Percentiles rank a stretch among this genome's conserved stretches.
Evolutionary conservation across 2,797 vertebrate species (phyloP).

Genomic region (Cyclopterus lumpus): DNA sequence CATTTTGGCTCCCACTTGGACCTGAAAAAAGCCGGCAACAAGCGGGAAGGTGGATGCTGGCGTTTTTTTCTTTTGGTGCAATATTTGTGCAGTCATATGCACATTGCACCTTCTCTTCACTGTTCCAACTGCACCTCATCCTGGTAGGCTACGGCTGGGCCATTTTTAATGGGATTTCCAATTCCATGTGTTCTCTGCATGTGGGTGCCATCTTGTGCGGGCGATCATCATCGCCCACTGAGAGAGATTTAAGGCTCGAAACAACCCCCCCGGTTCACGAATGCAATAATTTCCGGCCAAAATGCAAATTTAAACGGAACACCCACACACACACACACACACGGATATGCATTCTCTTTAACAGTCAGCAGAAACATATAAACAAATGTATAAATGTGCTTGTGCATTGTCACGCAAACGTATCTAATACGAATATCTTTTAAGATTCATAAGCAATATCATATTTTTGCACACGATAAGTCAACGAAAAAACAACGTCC

Average conservation of each 20-base stretch:
- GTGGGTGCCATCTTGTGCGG: slow-evolving; percentile 56
- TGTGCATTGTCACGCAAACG: neutral
- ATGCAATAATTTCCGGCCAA: neutral
- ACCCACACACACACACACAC: neutral
- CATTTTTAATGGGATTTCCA: slow-evolving; percentile 77
- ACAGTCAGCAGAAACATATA: neutral
- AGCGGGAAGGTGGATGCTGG: neutral
- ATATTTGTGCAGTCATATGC: slow-evolving; percentile 12
- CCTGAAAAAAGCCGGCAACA: slow-evolving; percentile 10
- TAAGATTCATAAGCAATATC: neutral
- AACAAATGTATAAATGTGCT: neutral
- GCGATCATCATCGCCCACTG: slow-evolving; percentile 47
- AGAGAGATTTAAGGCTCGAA: slow-evolving; percentile 37
- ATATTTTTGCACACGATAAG: too few species aligned
- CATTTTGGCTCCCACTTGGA: neutral
- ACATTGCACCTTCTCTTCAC: slow-evolving; percentile 9
- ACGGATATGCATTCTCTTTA: neutral
- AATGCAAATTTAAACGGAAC: neutral
- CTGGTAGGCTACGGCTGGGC: slow-evolving; percentile 30
- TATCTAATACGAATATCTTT: too few species aligned
- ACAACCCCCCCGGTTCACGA: neutral
- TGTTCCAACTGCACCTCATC: slow-evolving; percentile 7
- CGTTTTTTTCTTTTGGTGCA: neutral
- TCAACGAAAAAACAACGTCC: too few species aligned
- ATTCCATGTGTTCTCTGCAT: slow-evolving; percentile 45